Percentiles rank a stretch among this genome's conserved stretches.
Conservation (phyloP, 2,888 invertebrate genomes). For the Tipula confusa region DNA sequence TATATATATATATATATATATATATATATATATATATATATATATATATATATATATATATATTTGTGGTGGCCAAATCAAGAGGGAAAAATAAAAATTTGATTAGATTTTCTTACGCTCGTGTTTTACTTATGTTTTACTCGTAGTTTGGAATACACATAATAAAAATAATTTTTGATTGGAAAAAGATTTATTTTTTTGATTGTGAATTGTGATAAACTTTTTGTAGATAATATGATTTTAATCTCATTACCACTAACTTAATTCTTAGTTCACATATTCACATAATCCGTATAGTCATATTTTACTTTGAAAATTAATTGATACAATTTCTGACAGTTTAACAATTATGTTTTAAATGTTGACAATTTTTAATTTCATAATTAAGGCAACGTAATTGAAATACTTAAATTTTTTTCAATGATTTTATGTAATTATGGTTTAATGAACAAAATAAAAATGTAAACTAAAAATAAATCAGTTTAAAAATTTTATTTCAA, state of each 20-base stretch:
- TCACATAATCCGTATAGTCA: too few relatives aligned
- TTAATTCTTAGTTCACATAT: neutral
- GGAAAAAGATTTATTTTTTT: neutral
- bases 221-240: neutral
- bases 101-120: neutral
- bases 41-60: neutral
- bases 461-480: too few relatives aligned
- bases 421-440: too few relatives aligned
- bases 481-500: too few relatives aligned
- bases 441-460: too few relatives aligned
- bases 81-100: constrained; percentile 3
- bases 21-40: neutral
- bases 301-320: too few relatives aligned
- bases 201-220: neutral
- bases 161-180: neutral
- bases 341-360: too few relatives aligned
- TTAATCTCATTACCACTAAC: neutral
- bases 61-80: neutral
- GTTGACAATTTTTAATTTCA: too few relatives aligned
- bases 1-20: neutral
- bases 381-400: too few relatives aligned
- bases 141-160: neutral
- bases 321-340: too few relatives aligned
- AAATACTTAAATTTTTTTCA: too few relatives aligned
- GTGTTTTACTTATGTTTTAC: neutral